Evolutionary conservation across 2,888 invertebrate species (phyloP), one percentile per base, ranked within the genome.

Genomic region (Polydrusus tereticollis): DNA sequence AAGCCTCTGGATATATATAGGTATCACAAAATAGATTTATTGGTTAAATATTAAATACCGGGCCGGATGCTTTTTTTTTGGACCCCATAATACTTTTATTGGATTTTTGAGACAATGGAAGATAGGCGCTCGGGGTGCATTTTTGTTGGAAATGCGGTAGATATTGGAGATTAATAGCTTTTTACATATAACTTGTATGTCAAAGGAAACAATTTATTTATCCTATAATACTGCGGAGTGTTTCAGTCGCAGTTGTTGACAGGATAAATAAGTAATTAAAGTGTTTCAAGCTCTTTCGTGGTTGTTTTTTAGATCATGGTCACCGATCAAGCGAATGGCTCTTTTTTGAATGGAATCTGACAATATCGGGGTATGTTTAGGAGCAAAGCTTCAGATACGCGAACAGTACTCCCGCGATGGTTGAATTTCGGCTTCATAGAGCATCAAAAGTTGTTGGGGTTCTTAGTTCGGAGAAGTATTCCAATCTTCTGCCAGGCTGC

Each of bases 1-100:
- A 66, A 66, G 62, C 72, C 72, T 72, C 66, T 62, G 62, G 63
- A 57, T 36, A n/a, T n/a, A n/a, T n/a, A 57, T 20, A 45, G 41
- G 45, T 57, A 66, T 57, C 65, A 57, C 65, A 55, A 57, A 57
- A 43, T 57, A 55, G 65, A 66, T 66, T 66, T 66, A 66, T 66
- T 43, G 55, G 65, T 45, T 43, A 29, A 55, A 55, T 55, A 29
- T 18, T n/a, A n/a, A 29, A 55, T 12, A 36, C 36, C 3, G 29
- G 8, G 52, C 29, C 52, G 29, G 52, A 29, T 55, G 52, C 29
- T 55, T 47, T 55, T 50, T n/a, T n/a, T n/a, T n/a, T n/a, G n/a
- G 52, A 10, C 8, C 29, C 52, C 29, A 55, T 55, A 29, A 55
- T 29, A 33, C 29, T 55, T 55, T 29, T 55, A 55, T 55, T 55